These are phyloP conservation scores for Matsumurasca onukii DNA, from an alignment of 1,140 invertebrate species.

Conservation along the genomic window DNA sequence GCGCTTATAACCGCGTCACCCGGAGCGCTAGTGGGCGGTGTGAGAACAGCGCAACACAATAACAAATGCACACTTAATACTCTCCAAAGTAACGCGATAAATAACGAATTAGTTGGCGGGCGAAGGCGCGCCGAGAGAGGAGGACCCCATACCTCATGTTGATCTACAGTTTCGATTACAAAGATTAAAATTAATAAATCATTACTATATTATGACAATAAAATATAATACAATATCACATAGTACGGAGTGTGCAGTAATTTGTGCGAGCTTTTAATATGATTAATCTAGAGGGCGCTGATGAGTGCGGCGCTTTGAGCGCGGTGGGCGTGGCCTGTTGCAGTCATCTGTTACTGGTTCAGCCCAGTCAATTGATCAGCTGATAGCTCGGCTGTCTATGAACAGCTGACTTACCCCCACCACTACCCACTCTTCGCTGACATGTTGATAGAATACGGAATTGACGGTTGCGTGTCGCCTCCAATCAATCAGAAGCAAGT, in stretches of 20 bases:
- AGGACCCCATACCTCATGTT: conserved; percentile 5
- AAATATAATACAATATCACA: conserved; percentile 14
- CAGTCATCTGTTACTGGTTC: too few relatives aligned
- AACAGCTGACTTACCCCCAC: too few relatives aligned
- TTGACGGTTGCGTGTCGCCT: too few relatives aligned
- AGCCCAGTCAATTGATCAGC: too few relatives aligned
- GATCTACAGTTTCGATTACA: conserved; percentile 16
- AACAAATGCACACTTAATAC: conserved; percentile 14
- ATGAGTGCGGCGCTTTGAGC: conserved; percentile 10
- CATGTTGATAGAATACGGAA: too few relatives aligned
- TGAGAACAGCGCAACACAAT: neutral
- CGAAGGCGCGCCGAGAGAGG: too few relatives aligned
- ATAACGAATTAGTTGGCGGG: conserved; percentile 11
- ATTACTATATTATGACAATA: conserved; percentile 18
- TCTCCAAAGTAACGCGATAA: conserved; percentile 9
- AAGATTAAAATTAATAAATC: conserved; percentile 15
- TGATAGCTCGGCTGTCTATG: too few relatives aligned
- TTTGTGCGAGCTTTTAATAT: conserved; percentile 14
- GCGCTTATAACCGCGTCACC: too few relatives aligned
- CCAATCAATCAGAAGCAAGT: too few relatives aligned
- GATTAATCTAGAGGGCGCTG: conserved; percentile 7
- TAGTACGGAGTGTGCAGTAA: conserved; percentile 3
- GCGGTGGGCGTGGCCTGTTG: too few relatives aligned
- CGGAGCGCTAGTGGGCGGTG: conserved; percentile 11
- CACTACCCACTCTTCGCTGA: too few relatives aligned